Evolutionary conservation across 1,140 invertebrate genomes (phyloP), one percentile per base, ranked within the genome.

Genomic region (Halyomorpha halys): DNA sequence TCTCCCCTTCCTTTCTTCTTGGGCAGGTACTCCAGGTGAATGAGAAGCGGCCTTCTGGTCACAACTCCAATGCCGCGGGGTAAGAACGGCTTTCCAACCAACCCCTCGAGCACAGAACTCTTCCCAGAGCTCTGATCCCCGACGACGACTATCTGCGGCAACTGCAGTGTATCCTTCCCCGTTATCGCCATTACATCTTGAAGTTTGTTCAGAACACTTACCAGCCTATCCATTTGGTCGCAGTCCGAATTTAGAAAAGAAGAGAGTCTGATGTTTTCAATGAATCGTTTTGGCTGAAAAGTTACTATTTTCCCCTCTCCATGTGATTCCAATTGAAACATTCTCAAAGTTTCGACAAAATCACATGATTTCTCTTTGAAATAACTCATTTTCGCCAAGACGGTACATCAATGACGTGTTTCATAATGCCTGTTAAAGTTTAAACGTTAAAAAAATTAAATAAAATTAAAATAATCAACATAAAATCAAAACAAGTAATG

Each of bases 91-190:
- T 65, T 64, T 0, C 69, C 68, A 13, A 71, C 66, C 5, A 71
- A n/a, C 13, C 65, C 64, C 59, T 71, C 70, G 0, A 71, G 59
- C 2, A 71, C 69, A 13, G 75, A 68, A 51, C 69, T 70, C 21
- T 71, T 71, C 0, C 70, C 70, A 18, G 68, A 69, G 44, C 70
- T 70, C 77, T 87, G 86, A 47, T 66, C 49, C 0, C 70, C 70
- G 4, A 70, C 68, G 1, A 71, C 66, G n/a, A 71, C 64, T 14
- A 71, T 68, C 21, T 70, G 69, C 11, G 70, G 70, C 8, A 71
- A 54, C 15, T 67, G 18, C 0, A 71, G 47, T 9, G 23, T 27
- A 13, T 70, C 61, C 15, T 18, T 53, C 0, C 66, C 66, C 1
- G 62, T 19, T 3, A 66, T 44, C 2, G 49, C 25, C 25, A 70